Percentiles rank a stretch among this genome's conserved stretches.
These are phyloP conservation scores for Rhinichthys osculus DNA, from an alignment of 2,797 vertebrate species.

Conservation along the genomic window DNA sequence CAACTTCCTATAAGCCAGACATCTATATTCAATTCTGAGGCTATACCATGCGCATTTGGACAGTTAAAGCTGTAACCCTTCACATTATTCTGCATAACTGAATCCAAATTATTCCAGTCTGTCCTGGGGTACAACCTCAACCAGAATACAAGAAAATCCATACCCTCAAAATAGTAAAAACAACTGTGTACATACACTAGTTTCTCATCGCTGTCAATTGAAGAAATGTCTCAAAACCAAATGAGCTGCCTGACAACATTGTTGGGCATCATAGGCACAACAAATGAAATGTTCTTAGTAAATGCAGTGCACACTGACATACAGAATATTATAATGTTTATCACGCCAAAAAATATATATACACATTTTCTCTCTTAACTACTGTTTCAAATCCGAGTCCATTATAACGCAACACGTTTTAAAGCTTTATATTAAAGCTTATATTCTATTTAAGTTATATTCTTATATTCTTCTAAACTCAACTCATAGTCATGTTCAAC, in stretches of 20 bases:
- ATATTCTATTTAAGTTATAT: too few species aligned
- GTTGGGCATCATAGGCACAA: neutral
- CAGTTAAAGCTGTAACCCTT: neutral
- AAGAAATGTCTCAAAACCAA: neutral
- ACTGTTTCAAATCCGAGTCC: neutral
- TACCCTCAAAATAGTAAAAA: neutral
- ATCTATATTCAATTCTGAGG: neutral
- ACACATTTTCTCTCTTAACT: too few species aligned
- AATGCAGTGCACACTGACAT: neutral
- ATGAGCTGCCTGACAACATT: neutral
- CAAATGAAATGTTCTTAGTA: neutral
- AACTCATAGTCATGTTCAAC: neutral
- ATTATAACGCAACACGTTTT: neutral
- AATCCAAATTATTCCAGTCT: constrained; percentile 14
- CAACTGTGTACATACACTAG: neutral
- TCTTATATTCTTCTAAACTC: neutral
- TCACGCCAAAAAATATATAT: too few species aligned
- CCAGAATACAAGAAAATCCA: neutral
- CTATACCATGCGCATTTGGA: neutral
- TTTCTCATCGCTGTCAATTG: neutral
- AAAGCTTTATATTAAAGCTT: neutral
- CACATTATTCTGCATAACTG: constrained; percentile 26
- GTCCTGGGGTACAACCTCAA: neutral
- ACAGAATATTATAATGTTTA: neutral
- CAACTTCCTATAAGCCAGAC: neutral